These are phyloP conservation scores for Mormyrops attenuatus DNA, from an alignment of 2,797 vertebrate genomes.

Conservation along the genomic window DNA sequence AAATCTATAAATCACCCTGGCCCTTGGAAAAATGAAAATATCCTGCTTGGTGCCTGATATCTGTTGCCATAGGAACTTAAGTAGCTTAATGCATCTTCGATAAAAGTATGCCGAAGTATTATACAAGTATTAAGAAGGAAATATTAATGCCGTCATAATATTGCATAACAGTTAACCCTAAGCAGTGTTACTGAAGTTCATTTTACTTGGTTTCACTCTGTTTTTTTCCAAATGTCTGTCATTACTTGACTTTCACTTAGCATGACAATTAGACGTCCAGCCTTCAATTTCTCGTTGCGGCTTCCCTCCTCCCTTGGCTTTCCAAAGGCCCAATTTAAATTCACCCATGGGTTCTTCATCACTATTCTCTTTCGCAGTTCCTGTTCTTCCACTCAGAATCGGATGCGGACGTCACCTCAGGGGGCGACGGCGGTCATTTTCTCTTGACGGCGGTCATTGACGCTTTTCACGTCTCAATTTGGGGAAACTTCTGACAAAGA, in stretches of 20 bases:
- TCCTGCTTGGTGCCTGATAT: not conserved
- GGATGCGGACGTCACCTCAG: not conserved
- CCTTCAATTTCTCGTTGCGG: not conserved
- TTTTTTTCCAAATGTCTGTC: not conserved
- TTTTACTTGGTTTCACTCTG: not conserved
- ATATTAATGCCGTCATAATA: slow-evolving; percentile 7
- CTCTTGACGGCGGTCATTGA: no score
- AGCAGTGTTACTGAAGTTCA: not conserved
- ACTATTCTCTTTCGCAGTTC: not conserved
- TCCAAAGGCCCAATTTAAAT: not conserved
- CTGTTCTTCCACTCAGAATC: not conserved
- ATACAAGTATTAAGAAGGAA: not conserved
- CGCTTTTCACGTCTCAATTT: not conserved
- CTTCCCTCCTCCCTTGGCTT: not conserved
- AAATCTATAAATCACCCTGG: slow-evolving; percentile 15
- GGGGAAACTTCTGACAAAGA: not conserved
- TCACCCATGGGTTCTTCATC: not conserved
- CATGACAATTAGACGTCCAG: not conserved
- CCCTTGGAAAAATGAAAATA: not conserved
- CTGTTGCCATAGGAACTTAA: slow-evolving; percentile 8
- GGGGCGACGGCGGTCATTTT: not conserved
- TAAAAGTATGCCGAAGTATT: not conserved
- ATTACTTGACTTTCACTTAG: not conserved
- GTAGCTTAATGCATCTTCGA: not conserved
- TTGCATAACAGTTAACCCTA: not conserved